phyloP scores from a whole-genome alignment of 2,113 vertebrate species.

The Galeopterus variegatus region DNA sequence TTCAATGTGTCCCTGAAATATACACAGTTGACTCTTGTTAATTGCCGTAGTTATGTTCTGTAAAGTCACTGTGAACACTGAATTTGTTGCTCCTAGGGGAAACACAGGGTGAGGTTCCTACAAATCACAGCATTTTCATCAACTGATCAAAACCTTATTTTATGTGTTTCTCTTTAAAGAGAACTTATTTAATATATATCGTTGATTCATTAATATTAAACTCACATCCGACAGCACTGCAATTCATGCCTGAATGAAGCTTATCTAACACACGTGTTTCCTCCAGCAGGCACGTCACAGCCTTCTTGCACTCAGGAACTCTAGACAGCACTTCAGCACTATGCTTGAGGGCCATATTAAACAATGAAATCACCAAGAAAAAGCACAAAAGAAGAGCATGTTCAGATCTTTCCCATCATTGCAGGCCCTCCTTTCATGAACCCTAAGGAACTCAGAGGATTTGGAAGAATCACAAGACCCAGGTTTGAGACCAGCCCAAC shows the following conservation, averaged over 20 bases:
- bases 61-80: background rate
- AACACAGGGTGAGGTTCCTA: background rate
- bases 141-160: background rate
- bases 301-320: background rate
- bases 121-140: background rate
- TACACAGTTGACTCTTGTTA: background rate
- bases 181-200: background rate
- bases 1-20: background rate
- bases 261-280: background rate
- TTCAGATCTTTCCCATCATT: background rate
- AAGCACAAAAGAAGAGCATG: background rate
- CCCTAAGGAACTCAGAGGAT: background rate
- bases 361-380: background rate
- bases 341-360: background rate
- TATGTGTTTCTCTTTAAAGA: background rate
- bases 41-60: background rate
- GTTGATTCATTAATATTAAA: background rate
- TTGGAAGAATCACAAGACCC: background rate
- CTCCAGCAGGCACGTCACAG: background rate
- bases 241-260: background rate
- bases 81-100: background rate
- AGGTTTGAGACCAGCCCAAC: background rate
- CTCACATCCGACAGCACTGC: background rate
- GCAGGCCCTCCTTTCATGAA: background rate
- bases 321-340: background rate